Percentiles rank a stretch among this genome's conserved stretches.
These are phyloP conservation scores for Xiphydria camelus DNA, from an alignment of 2,888 invertebrate species.

Conservation along the genomic window DNA sequence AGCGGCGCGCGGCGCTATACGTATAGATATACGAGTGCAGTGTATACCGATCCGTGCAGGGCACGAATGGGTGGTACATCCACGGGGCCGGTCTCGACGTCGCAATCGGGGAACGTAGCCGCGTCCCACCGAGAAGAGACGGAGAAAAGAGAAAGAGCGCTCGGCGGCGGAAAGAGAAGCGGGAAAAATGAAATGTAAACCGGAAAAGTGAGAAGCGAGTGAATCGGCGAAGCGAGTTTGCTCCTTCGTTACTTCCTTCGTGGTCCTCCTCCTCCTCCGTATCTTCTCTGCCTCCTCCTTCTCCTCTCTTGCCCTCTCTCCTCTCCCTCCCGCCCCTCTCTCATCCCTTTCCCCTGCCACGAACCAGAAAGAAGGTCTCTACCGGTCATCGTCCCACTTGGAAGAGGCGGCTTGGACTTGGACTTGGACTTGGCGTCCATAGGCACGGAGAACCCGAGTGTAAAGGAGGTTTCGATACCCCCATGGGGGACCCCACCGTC, in stretches of 20 bases:
- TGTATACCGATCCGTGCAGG: too few relatives aligned
- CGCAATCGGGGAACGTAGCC: too few relatives aligned
- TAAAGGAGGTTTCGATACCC: constrained; percentile 45
- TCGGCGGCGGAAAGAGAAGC: too few relatives aligned
- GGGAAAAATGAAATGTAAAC: constrained; percentile 38
- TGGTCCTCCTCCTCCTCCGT: constrained; percentile 9
- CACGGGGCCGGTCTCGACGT: too few relatives aligned
- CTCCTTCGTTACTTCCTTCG: constrained; percentile 21
- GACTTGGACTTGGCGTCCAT: constrained; percentile 44
- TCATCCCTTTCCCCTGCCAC: constrained; percentile 11
- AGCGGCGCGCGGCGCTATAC: too few relatives aligned
- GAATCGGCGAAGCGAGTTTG: constrained; percentile 48
- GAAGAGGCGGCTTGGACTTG: constrained; percentile 43
- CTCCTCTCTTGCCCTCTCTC: neutral
- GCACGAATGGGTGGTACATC: too few relatives aligned
- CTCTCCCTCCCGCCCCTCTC: constrained; percentile 6
- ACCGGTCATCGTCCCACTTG: constrained; percentile 57
- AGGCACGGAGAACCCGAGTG: constrained; percentile 40
- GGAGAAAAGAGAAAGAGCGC: too few relatives aligned
- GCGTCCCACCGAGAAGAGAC: too few relatives aligned
- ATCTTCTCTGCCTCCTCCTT: constrained; percentile 6
- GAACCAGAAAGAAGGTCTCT: constrained; percentile 57
- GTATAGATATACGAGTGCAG: too few relatives aligned
- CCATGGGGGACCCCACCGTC: constrained; percentile 44
- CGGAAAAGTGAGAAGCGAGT: constrained; percentile 48